Evolutionary conservation across 1,140 invertebrate genomes (phyloP), one percentile per base, ranked within the genome.

Genomic region (Tetramorium parvispinum): DNA sequence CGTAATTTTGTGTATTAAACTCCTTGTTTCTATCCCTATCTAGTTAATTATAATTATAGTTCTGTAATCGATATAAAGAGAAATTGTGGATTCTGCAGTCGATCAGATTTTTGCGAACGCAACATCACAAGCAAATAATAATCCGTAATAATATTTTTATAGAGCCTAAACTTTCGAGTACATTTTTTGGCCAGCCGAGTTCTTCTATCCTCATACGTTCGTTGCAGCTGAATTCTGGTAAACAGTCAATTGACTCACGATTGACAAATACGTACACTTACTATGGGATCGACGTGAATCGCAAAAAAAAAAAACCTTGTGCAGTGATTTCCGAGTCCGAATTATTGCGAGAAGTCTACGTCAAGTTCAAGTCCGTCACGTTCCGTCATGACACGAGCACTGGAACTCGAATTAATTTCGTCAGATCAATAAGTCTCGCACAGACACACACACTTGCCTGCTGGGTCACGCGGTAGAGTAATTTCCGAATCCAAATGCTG

Each of bases 391-490:
- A 91, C 92, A 93, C 92, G 92, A 93, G 92, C 93, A 94, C 93
- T 94, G 93, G 93, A 93, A 94, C 87, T 93, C 93, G 91, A 94
- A 92, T 94, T 91, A 93, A 92, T 93, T 92, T 85, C 90, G 91
- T 94, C 92, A 91, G 91, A 94, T 91, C 89, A 92, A 90, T 93
- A 91, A 93, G 91, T 94, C 93, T 93, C 92, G 93, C 94, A 94
- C 92, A 94, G 92, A 93, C 89, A 94, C 89, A 93, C 93, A 11
- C 10, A 93, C 92, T 94, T 95, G 92, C 91, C 94, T 94, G 94
- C 94, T 94, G 94, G 94, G 93, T 94, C 94, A 94, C 94, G 94
- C 93, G 93, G 93, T 94, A 95, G 94, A 95, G 93, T 95, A 92
- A 94, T 93, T 93, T 93, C 90, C 89, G 89, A 32, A 93, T 88